Evolutionary conservation across 2,888 invertebrate species (phyloP).

Genomic region (Notodonta dromedarius): DNA sequence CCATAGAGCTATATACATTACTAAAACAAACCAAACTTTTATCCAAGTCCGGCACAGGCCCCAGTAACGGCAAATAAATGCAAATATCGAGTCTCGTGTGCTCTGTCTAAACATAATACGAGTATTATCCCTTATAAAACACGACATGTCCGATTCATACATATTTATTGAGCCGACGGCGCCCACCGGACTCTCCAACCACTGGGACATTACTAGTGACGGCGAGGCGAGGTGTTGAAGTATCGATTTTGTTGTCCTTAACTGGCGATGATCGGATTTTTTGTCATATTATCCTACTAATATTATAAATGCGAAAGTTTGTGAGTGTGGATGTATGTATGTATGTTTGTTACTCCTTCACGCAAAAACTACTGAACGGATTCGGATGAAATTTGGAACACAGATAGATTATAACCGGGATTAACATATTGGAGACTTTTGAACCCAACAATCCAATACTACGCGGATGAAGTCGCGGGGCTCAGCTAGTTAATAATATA

Average conservation of each 20-base stretch:
- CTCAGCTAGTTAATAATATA: too few relatives aligned
- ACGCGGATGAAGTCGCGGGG: too few relatives aligned
- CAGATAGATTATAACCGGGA: too few relatives aligned
- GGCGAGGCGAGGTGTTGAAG: conserved; percentile 7
- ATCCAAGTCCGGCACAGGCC: neutral
- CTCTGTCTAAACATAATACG: conserved; percentile 18
- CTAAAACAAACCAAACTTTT: neutral
- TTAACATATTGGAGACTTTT: too few relatives aligned
- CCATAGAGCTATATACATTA: too few relatives aligned
- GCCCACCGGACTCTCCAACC: conserved; percentile 55
- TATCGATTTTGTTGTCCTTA: conserved; percentile 8
- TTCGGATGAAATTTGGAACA: too few relatives aligned
- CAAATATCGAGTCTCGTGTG: conserved; percentile 3
- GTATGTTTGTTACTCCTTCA: too few relatives aligned
- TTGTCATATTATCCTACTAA: too few relatives aligned
- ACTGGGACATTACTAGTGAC: conserved; percentile 13
- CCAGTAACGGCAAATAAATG: conserved; percentile 10
- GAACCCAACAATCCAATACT: too few relatives aligned
- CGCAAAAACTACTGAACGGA: too few relatives aligned
- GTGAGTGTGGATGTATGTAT: too few relatives aligned
- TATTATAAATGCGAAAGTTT: too few relatives aligned
- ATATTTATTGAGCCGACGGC: conserved; percentile 62
- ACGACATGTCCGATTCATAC: conserved; percentile 56
- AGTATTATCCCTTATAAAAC: conserved; percentile 42
- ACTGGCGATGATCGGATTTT: neutral